These are phyloP conservation scores for Blomia tropicalis DNA, from an alignment of 2,888 invertebrate genomes.

Conservation along the genomic window DNA sequence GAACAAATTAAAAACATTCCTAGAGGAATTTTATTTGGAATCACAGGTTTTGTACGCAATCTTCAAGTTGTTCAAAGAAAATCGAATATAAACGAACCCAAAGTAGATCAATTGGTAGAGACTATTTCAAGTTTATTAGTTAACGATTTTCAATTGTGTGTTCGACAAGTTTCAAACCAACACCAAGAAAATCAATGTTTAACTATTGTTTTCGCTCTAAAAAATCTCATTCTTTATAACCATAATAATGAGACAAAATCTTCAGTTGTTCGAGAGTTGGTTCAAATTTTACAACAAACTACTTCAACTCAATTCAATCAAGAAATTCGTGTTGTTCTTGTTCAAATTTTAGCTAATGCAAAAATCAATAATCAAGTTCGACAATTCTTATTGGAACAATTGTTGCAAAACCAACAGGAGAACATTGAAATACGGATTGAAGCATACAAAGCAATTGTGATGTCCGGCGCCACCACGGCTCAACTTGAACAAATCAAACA, in stretches of 20 bases:
- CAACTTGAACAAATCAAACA: conserved; percentile 3
- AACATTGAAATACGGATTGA: conserved; percentile 31
- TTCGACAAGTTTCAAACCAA: not conserved
- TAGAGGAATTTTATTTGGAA: conserved; percentile 26
- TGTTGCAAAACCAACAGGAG: not conserved
- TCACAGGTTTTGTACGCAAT: conserved; percentile 29
- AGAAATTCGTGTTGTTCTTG: not conserved
- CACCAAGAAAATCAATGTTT: conserved; percentile 36
- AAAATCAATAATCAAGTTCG: not conserved
- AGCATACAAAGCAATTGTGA: conserved; percentile 28
- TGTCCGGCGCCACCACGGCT: conserved; percentile 17
- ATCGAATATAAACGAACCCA: conserved; percentile 18
- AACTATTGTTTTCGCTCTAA: not conserved
- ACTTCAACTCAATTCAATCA: not conserved
- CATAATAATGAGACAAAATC: not conserved
- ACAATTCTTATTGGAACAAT: not conserved
- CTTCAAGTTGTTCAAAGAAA: conserved; percentile 21
- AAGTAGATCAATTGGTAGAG: not conserved
- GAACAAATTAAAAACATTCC: not conserved
- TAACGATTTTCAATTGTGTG: not conserved
- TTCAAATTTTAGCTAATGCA: not conserved
- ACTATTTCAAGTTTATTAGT: not conserved
- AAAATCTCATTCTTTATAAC: not conserved
- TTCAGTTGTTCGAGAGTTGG: not conserved
- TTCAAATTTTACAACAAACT: not conserved